Conservation (phyloP, 1,140 invertebrate genomes). For the Dendrolimus punctatus region DNA sequence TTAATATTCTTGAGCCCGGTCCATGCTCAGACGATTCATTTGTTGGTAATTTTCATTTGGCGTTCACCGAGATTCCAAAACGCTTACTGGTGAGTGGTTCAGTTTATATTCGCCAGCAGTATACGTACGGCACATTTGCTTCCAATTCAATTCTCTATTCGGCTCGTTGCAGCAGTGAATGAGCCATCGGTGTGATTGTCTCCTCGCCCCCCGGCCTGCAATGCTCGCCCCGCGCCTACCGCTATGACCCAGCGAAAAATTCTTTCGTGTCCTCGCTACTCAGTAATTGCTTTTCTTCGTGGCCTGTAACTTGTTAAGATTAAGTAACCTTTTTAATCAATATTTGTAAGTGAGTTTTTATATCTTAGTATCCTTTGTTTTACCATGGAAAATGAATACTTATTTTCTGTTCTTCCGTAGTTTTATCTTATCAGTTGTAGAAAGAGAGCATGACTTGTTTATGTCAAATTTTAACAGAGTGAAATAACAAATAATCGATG, state of each 20-base stretch:
- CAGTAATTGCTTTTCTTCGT: constrained; percentile 13
- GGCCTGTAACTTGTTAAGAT: too few species aligned
- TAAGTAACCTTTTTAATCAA: too few species aligned
- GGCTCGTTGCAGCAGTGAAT: constrained; percentile 60
- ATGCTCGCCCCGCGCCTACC: constrained; percentile 10
- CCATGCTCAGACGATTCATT: constrained; percentile 25
- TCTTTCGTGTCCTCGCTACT: constrained; percentile 16
- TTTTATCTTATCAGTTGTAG: too few species aligned
- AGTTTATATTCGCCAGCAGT: constrained; percentile 60
- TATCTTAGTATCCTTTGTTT: too few species aligned
- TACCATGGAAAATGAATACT: too few species aligned
- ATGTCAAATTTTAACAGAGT: too few species aligned
- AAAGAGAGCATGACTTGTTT: too few species aligned
- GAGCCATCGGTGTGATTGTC: constrained; percentile 60
- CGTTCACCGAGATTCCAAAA: constrained; percentile 33
- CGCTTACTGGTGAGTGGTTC: constrained; percentile 41
- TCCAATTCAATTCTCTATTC: constrained; percentile 64
- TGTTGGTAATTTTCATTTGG: constrained; percentile 28
- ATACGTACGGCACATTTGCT: constrained; percentile 61
- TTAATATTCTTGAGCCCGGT: constrained; percentile 18
- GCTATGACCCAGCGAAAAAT: constrained; percentile 16
- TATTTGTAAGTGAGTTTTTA: too few species aligned
- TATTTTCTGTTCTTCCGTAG: too few species aligned
- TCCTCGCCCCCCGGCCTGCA: constrained; percentile 13
- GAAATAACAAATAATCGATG: too few species aligned